These are phyloP conservation scores for Tethea ocularis DNA, from an alignment of 2,888 invertebrate species.

Conservation along the genomic window DNA sequence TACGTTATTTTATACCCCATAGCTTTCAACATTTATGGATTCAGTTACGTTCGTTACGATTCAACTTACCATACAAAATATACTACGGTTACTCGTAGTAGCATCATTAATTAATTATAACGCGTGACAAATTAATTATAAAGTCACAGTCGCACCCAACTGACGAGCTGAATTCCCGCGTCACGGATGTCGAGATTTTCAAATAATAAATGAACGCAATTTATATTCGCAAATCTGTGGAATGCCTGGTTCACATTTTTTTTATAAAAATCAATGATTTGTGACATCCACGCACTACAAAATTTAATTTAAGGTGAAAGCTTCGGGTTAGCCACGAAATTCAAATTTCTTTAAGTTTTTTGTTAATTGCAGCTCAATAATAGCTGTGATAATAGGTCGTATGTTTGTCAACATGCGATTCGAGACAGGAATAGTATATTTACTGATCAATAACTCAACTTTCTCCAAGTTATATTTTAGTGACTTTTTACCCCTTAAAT, in stretches of 20 bases:
- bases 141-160: slow-evolving; percentile 5
- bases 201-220: slow-evolving; percentile 5
- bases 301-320: too few relatives aligned
- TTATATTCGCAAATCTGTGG: background rate
- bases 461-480: too few relatives aligned
- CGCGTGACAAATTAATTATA: slow-evolving; percentile 15
- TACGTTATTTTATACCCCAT: too few relatives aligned
- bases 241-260: background rate
- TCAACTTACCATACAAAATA: background rate
- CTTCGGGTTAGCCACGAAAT: too few relatives aligned
- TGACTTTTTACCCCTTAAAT: background rate
- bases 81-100: background rate
- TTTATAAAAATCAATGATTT: background rate
- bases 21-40: too few relatives aligned
- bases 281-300: background rate
- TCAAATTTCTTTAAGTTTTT: too few relatives aligned
- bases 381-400: too few relatives aligned
- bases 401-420: too few relatives aligned
- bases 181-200: slow-evolving; percentile 5
- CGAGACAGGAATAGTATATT: too few relatives aligned
- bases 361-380: too few relatives aligned
- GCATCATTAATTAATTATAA: slow-evolving; percentile 15
- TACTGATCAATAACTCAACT: too few relatives aligned
- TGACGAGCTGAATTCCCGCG: background rate
- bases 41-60: too few relatives aligned